Evolutionary conservation across 2,113 vertebrate genomes (phyloP).

Genomic region (Dipodomys spectabilis): DNA sequence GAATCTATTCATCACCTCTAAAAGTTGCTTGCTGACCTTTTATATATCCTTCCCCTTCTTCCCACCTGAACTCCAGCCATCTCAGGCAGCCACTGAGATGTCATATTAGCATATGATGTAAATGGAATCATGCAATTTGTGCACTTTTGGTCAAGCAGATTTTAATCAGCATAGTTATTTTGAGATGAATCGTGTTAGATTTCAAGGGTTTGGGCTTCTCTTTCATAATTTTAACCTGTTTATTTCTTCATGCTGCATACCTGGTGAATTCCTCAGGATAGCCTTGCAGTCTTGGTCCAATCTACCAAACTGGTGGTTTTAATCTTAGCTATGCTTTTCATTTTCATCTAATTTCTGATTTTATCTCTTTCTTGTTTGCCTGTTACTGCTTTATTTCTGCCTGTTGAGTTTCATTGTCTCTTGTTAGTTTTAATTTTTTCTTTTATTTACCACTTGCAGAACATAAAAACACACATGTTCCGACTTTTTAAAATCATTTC

Average conservation of each 20-base stretch:
- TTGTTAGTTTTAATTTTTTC: not conserved
- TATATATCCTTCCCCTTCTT: not conserved
- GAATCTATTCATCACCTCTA: not conserved
- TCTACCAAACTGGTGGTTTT: not conserved
- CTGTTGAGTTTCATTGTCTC: slow-evolving; percentile 25
- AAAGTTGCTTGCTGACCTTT: not conserved
- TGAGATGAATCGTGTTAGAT: not conserved
- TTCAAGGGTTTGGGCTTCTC: not conserved
- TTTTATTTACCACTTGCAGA: not conserved
- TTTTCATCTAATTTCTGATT: slow-evolving; percentile 3
- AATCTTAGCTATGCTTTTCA: not conserved
- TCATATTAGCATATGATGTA: not conserved
- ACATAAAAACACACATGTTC: not conserved
- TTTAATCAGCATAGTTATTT: not conserved
- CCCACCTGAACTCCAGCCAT: too few relatives aligned
- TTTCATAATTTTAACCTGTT: slow-evolving; percentile 14
- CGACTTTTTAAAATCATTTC: not conserved
- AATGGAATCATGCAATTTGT: not conserved
- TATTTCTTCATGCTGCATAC: not conserved
- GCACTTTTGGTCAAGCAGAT: not conserved
- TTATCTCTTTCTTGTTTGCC: not conserved
- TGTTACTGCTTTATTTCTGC: not conserved
- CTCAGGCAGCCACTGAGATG: not conserved
- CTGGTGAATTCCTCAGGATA: not conserved
- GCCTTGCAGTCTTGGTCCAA: not conserved